Base-by-base conservation (phyloP, 2,888 invertebrate genomes). In the Spilarctia lutea region DNA sequence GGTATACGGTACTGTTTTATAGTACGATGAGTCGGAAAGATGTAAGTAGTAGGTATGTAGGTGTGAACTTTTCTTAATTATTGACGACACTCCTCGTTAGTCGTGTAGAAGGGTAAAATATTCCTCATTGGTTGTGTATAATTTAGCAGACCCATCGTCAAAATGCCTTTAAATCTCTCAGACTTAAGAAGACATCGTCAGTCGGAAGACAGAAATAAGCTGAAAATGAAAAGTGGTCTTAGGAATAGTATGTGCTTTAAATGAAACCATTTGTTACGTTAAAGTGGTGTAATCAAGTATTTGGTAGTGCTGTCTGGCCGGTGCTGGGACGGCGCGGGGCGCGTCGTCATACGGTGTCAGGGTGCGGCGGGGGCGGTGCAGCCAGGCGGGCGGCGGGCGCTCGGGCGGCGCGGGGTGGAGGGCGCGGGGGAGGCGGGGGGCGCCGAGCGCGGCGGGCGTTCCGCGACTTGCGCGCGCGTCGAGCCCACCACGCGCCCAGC, bases 341-440 rank as follows among this genome's bases (percentile, higher is more conserved):
- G 86, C 88, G 89, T 85, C 91, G 92, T 95, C 94, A 95, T 89
- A 95, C 95, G 85, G 94, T 93, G 92, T 94, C 93, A 75, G 90
- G 90, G 3, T 89, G 90, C 73, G 86, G 85, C 79, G 84, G 87
- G 75, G 80, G 77, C 33, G 92, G 90, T 87, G 88, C 91, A 88
- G 91, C 92, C 81, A 91, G 93, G 80, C 91, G 91, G 75, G 93
- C 92, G 84, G 93, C 95, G 89, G 93, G 91, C 86, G 94, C 89
- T 89, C 92, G 92, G 86, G 90, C 94, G 84, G 91, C 96, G 89
- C 88, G 89, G 75, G 92, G 90, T 80, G 94, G 87, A 87, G 95
- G 90, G 91, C 95, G 87, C 89, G 94, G 89, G 8, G 91, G 90
- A 10, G 90, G 88, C 2, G 88, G 90, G 85, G 87, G 94, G 87